These are phyloP conservation scores for Microplitis demolitor DNA, from an alignment of 1,140 invertebrate genomes.

Conservation along the genomic window DNA sequence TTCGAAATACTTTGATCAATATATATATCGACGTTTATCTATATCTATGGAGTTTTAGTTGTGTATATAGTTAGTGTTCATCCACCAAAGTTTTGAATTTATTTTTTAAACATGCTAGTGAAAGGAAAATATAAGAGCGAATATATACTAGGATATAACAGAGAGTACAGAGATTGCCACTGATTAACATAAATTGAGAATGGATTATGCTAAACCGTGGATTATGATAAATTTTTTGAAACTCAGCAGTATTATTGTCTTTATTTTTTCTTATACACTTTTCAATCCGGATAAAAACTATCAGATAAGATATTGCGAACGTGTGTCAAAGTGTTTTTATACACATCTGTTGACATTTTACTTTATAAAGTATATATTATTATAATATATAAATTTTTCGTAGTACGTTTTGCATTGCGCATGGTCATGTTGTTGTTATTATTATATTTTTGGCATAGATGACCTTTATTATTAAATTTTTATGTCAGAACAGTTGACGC, in stretches of 20 bases:
- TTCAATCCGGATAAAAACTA: background rate
- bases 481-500: no score
- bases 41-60: no score
- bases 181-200: constrained; percentile 15
- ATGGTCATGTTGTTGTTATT: no score
- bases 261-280: background rate
- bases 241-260: background rate
- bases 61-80: no score
- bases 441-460: no score
- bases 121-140: background rate
- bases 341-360: background rate
- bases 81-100: background rate
- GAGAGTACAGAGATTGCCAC: background rate
- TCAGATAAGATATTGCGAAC: background rate
- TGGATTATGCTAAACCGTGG: constrained; percentile 5
- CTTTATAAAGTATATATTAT: background rate
- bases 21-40: background rate
- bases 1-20: background rate
- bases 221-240: constrained; percentile 3
- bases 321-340: background rate
- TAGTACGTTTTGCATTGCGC: no score
- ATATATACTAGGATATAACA: background rate
- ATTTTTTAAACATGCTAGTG: background rate
- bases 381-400: no score
- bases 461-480: no score